Evolutionary conservation across 1,140 invertebrate genomes (phyloP), one percentile per base, ranked within the genome.

Genomic region (Aphelinus atriplicis): DNA sequence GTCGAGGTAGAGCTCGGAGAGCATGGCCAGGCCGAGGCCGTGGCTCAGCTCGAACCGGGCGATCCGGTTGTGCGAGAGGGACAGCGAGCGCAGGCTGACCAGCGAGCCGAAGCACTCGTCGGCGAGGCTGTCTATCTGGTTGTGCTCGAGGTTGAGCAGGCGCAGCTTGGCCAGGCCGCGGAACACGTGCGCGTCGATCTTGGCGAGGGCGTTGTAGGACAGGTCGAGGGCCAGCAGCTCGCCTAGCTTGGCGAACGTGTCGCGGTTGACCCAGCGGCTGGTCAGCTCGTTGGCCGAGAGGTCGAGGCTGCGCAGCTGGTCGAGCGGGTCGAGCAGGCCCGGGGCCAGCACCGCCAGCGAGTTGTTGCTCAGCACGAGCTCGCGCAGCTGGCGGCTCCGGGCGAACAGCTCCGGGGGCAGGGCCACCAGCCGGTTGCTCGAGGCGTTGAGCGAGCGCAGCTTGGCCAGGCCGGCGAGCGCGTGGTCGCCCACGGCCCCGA

Each of bases 281-380:
- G 92, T 93, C n/a, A 97, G 84, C 79, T 92, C 90, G 84, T 97
- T 96, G 75, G 88, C 83, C 26, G 93, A 94, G 50, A 96, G 85
- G 85, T 97, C 94, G 53, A 97, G 87, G 26, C 92, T 89, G 84
- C 93, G 91, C 46, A 97, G 87, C 79, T 94, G 91, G 75, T 93
- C 91, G 73, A 97, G 89, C 10, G 92, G 91, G 78, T 92, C 92
- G 77, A 96, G 90, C 10, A 96, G 81, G 2, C 94, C 93, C 1
- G 94, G 93, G 3, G 93, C 93, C 26, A 96, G 86, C 3, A 93
- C 91, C 79, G 91, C 91, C 71, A 96, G 86, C 1, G 93, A 93
- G 84, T 96, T 96, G 81, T 96, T 96, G 80, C 92, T 92, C 7
- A 96, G 85, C 80, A 95, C 90, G 58, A 96, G 88, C 81, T 94